phyloP scores from a whole-genome alignment of 1,140 invertebrate species.

The Neuroterus valhalla region DNA sequence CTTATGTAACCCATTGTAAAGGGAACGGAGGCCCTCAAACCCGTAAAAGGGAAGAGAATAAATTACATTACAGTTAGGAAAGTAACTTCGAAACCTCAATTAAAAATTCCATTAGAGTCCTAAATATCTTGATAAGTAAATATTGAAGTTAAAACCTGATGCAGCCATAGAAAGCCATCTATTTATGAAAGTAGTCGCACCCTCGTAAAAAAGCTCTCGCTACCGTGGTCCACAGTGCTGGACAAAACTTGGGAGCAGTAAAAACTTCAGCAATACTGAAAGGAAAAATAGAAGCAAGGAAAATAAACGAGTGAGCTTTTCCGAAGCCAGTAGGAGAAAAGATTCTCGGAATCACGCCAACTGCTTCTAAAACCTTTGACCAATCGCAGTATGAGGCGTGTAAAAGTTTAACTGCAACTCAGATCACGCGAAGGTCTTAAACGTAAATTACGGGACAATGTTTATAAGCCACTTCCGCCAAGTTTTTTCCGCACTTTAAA shows the following conservation, averaged over 20 bases:
- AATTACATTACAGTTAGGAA: neutral
- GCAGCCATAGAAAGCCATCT: neutral
- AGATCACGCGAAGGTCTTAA: conserved; percentile 38
- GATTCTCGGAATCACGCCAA: conserved; percentile 56
- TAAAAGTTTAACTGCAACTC: conserved; percentile 47
- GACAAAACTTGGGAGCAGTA: conserved; percentile 25
- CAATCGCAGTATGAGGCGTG: conserved; percentile 41
- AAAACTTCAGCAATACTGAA: conserved; percentile 37
- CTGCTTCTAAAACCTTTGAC: conserved; percentile 42
- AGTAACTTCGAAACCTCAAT: neutral
- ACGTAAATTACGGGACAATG: conserved; percentile 22
- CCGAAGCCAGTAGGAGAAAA: conserved; percentile 50
- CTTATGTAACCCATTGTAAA: no score
- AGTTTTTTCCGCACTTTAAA: conserved; percentile 32
- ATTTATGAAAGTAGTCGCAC: neutral
- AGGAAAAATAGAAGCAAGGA: conserved; percentile 42
- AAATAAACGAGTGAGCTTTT: conserved; percentile 53
- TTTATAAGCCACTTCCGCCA: conserved; percentile 26
- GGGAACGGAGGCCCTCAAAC: no score
- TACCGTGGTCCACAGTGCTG: neutral
- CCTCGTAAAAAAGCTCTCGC: neutral
- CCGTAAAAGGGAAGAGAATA: no score
- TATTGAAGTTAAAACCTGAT: neutral
- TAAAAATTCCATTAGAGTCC: no score
- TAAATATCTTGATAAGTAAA: neutral